phyloP scores from a whole-genome alignment of 2,113 vertebrate genomes.

The Capricornis sumatraensis region DNA sequence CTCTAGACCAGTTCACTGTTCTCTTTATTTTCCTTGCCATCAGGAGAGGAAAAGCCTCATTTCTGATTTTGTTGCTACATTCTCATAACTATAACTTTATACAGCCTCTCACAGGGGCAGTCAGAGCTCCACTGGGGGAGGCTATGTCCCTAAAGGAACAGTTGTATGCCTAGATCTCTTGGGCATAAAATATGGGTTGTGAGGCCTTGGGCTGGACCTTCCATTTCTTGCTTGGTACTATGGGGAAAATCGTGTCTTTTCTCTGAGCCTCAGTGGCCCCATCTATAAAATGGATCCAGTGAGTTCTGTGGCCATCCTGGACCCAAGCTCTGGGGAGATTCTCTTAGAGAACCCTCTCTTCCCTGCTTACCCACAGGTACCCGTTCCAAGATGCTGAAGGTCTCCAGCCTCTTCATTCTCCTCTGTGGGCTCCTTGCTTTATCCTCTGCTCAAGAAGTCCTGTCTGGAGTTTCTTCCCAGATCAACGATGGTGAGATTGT shows the following conservation, averaged over 20 bases:
- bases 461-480: not conserved
- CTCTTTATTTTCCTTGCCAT: not conserved
- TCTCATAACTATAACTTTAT: fast-evolving
- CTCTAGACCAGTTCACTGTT: not conserved
- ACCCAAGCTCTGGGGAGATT: not conserved
- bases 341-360: not conserved
- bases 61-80: not conserved
- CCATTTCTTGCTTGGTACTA: not conserved
- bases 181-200: not conserved
- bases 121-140: not conserved
- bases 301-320: not conserved
- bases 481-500: not conserved
- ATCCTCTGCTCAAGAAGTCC: not conserved
- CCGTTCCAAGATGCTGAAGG: slow-evolving; percentile 14
- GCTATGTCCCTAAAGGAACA: not conserved
- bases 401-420: not conserved
- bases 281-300: not conserved
- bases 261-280: not conserved
- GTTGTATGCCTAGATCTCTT: too few species aligned
- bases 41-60: not conserved
- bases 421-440: not conserved
- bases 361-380: not conserved
- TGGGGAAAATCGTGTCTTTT: not conserved
- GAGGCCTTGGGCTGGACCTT: not conserved
- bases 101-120: too few species aligned